Base-by-base conservation (phyloP, 2,888 invertebrate genomes). In the Megalurothrips usitatus region DNA sequence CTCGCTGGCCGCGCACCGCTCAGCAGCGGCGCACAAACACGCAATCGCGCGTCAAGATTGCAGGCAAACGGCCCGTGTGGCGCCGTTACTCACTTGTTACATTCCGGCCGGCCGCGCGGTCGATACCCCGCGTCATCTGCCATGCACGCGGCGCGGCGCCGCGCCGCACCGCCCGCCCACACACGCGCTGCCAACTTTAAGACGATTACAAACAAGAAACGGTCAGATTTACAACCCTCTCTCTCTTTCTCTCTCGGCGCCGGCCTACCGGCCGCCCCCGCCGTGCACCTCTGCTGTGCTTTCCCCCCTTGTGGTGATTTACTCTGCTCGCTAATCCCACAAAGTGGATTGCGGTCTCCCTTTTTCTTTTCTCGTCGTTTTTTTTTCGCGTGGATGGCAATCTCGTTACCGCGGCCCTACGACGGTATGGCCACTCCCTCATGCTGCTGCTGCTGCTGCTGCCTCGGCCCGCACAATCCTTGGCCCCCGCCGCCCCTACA, bases 231-330 rank as follows among this genome's bases (percentile, higher is more conserved):
- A 58, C n/a, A 58, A 58, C 58, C n/a, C 58, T 78, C 80, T 48
- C 48, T 80, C 75, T 68, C 68, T 79, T 23, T 80, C 34, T 28
- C 43, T 47, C 23, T 43, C 78, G 79, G 34, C 63, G 47, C 80
- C 23, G 23, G 63, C 63, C 11, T 47, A 19, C 80, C 23, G 49
- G 52, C 52, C 79, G 78, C 63, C 68, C 28, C 48, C 80, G 43
- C 48, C 79, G 11, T 79, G 63, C 34, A n/a, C 43, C 48, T 52
- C 82, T 79, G 75, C 79, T 81, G 11, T 68, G 34, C 79, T 43
- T 52, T 48, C 58, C 48, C 49, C 79, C 43, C 12, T 23, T 12
- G 68, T 26, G 68, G 68, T 75, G 68, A 75, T 75, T 75, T 75
- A 75, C 68, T 75, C 23, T 75, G 26, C 10, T 26, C 68, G 68